A percentile compares a stretch with the other conserved stretches of the same genome.
Evolutionary conservation across 2,888 invertebrate genomes (phyloP).

Genomic region (Nasonia oneida): DNA sequence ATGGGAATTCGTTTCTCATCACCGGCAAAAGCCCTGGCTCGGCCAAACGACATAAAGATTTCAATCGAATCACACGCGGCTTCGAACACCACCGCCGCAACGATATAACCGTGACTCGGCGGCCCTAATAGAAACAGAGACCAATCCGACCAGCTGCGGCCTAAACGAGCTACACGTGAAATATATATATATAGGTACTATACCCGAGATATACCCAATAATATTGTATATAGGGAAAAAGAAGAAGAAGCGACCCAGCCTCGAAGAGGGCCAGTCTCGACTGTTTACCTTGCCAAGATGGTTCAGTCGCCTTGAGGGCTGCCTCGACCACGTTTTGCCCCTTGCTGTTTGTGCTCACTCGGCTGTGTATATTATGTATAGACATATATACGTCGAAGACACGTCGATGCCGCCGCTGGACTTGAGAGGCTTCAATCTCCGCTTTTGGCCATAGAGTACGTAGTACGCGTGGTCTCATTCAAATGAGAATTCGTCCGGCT

Average conservation of each 20-base stretch:
- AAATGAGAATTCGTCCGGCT: background rate
- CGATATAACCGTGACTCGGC: slow-evolving; percentile 19
- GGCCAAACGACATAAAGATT: slow-evolving; percentile 47
- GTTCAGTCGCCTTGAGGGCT: slow-evolving; percentile 29
- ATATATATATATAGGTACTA: background rate
- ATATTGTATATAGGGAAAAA: slow-evolving; percentile 16
- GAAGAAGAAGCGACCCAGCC: background rate
- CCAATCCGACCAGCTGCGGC: background rate
- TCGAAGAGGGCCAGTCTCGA: background rate
- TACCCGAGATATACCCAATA: background rate
- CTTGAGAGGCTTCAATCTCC: slow-evolving; percentile 20
- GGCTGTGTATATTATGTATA: background rate
- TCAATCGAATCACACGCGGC: slow-evolving; percentile 33
- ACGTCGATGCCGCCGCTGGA: slow-evolving; percentile 3
- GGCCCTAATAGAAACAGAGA: slow-evolving; percentile 22
- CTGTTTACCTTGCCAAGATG: slow-evolving; percentile 54
- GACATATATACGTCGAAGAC: slow-evolving; percentile 30
- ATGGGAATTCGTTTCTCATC: slow-evolving; percentile 24
- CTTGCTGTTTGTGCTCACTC: background rate
- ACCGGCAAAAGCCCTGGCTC: background rate
- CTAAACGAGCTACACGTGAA: background rate
- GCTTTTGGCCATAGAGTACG: background rate
- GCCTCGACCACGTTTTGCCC: background rate
- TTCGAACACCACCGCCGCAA: background rate
- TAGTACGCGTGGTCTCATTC: slow-evolving; percentile 21